Evolutionary conservation across 2,797 vertebrate genomes (phyloP).

Genomic region (Spea hammondii): DNA sequence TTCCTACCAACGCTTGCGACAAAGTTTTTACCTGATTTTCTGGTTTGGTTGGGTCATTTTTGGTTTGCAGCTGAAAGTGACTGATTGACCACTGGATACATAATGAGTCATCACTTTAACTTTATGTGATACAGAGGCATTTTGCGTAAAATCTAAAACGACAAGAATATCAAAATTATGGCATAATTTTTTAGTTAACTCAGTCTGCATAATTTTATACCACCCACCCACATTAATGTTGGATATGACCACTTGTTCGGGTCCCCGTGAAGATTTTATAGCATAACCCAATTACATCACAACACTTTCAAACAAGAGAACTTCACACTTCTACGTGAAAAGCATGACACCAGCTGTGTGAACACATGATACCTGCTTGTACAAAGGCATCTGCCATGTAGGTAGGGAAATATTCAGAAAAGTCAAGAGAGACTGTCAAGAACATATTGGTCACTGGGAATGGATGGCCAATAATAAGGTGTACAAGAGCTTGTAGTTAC

Average conservation of each 20-base stretch:
- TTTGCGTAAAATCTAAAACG: slow-evolving; percentile 58
- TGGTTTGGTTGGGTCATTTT: slow-evolving; percentile 60
- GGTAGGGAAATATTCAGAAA: too few relatives aligned
- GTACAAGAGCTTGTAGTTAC: slow-evolving; percentile 55
- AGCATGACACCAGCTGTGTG: too few relatives aligned
- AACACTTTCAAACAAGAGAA: too few relatives aligned
- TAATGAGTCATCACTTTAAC: slow-evolving; percentile 71
- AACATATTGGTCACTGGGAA: not conserved
- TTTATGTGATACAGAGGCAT: slow-evolving; percentile 59
- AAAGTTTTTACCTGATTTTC: slow-evolving; percentile 71
- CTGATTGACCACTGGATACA: slow-evolving; percentile 71
- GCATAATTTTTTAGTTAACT: not conserved
- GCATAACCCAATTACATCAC: too few relatives aligned
- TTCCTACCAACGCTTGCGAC: too few relatives aligned
- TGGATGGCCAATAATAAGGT: not conserved
- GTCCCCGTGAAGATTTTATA: too few relatives aligned
- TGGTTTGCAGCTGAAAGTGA: slow-evolving; percentile 77
- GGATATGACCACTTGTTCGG: too few relatives aligned
- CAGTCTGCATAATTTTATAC: not conserved
- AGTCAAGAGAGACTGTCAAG: too few relatives aligned
- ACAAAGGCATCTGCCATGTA: too few relatives aligned
- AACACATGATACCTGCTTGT: too few relatives aligned
- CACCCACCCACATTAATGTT: not conserved
- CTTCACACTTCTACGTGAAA: too few relatives aligned
- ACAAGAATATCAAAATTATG: slow-evolving; percentile 5